Evolutionary conservation across 2,888 invertebrate species (phyloP), one percentile per base, ranked within the genome.

Genomic region (Acanthococcus lagerstroemiae): DNA sequence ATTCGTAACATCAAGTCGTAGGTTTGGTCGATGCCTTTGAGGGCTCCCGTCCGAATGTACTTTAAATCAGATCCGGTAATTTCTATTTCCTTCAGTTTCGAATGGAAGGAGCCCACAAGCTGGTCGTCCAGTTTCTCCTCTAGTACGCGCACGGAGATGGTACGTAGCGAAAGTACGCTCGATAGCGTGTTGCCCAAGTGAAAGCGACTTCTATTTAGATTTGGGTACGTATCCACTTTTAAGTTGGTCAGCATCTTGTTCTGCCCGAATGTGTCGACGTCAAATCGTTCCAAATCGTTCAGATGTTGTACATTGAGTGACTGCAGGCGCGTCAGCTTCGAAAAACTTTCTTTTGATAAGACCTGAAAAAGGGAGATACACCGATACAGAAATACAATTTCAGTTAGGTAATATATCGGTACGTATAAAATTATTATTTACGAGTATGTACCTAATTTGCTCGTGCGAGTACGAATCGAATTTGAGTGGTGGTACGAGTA

Each of bases 31-130:
- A 91, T 83, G 3, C 86, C 84, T 60, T 46, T 48, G 25, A 60
- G 19, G 1, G 60, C 60, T n/a, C 46, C 60, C 9, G 17, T n/a
- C n/a, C 60, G 46, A 25, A 93, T 86, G 69, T 80, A 81, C 72
- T 83, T 85, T 70, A 93, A 80, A 73, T 83, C 84, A 65, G 77
- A 77, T 24, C 93, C 93, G 68, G 85, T 87, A 69, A 94, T 85
- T 74, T 90, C 89, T 52, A 94, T 76, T 72, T 88, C 84, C 66
- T 86, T 82, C 52, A 93, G 80, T 75, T 90, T 71, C 48, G 85
- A 85, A 55, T 87, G 86, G 70, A 90, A 87, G 37, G 86, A 81
- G 71, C 88, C 84, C 69, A 84, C 82, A 67, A 93, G 79, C 74
- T 90, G 90, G 69, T 86, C 83, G 25, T 85, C 84, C 71, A 93